Conservation (phyloP, 1,140 invertebrate genomes). For the Calosoma granatense region DNA sequence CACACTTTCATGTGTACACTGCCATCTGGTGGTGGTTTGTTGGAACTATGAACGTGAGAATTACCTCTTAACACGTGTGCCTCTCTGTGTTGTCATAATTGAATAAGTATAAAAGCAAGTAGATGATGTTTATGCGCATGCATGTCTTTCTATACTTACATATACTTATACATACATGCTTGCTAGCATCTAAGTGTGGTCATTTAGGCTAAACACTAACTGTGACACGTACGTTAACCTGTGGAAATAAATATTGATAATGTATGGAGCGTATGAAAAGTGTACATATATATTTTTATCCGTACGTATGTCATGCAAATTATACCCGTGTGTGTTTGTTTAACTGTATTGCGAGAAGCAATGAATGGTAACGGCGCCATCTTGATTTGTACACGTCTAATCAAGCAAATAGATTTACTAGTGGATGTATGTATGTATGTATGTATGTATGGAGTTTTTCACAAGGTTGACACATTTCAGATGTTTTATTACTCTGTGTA, state of each 20-base stretch:
- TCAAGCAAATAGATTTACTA: no score
- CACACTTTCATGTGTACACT: no score
- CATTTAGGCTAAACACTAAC: neutral
- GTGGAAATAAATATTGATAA: constrained; percentile 6
- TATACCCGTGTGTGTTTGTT: neutral
- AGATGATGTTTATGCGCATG: neutral
- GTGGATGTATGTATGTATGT: constrained; percentile 5
- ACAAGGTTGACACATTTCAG: no score
- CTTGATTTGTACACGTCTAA: no score
- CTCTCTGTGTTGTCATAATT: no score
- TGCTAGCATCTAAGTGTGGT: constrained; percentile 25
- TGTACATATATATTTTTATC: neutral
- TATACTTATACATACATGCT: neutral
- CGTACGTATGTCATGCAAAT: neutral
- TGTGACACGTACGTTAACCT: neutral
- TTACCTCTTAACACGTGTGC: no score
- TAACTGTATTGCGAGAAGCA: neutral
- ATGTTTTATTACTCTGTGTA: no score
- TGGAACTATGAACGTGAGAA: no score
- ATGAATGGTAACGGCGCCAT: neutral
- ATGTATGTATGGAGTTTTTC: constrained; percentile 9
- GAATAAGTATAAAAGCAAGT: no score
- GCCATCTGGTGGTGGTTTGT: no score
- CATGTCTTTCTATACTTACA: neutral
- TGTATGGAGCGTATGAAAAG: neutral